Conservation (phyloP, 2,888 invertebrate genomes). For the Pollenia angustigena region DNA sequence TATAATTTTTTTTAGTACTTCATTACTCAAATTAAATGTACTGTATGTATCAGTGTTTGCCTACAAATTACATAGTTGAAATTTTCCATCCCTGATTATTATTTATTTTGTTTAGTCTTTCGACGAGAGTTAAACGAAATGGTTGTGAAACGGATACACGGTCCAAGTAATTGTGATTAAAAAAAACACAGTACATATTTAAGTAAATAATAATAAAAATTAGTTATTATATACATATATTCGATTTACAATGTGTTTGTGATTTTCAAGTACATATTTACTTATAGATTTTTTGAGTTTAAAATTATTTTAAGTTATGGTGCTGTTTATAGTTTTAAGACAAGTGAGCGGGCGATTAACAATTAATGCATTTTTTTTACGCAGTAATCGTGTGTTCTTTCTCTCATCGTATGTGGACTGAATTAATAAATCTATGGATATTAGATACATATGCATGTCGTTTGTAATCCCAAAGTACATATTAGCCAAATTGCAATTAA, state of each 20-base stretch:
- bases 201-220: slow-evolving; percentile 23
- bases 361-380: no score
- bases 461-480: neutral
- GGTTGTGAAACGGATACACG: slow-evolving; percentile 21
- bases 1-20: no score
- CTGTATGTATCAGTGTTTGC: no score
- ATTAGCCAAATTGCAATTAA: slow-evolving; percentile 11
- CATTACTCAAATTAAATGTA: no score
- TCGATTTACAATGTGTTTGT: neutral
- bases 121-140: slow-evolving; percentile 41
- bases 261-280: neutral
- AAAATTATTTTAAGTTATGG: no score
- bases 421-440: slow-evolving; percentile 1
- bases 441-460: neutral
- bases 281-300: no score
- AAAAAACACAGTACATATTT: slow-evolving; percentile 12
- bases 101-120: slow-evolving; percentile 44
- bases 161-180: slow-evolving; percentile 6
- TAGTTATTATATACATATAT: neutral
- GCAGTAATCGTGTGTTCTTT: neutral
- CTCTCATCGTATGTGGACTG: slow-evolving; percentile 11
- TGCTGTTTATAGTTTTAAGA: no score
- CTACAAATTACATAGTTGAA: neutral
- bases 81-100: slow-evolving; percentile 16
- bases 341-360: no score